These are phyloP conservation scores for Falco berigora DNA, from an alignment of 2,797 vertebrate species.

Conservation along the genomic window DNA sequence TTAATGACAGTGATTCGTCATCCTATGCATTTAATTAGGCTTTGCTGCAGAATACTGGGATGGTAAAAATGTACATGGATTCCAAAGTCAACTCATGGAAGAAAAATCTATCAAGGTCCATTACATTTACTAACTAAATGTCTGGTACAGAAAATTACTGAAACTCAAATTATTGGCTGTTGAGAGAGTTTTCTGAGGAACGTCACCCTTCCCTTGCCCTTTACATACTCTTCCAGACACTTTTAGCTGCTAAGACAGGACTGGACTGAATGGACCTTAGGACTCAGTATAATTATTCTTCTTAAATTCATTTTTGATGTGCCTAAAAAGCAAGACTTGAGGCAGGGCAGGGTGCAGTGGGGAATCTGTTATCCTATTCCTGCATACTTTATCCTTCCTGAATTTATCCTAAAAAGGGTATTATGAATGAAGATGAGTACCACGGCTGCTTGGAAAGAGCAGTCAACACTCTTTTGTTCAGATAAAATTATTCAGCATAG, in stretches of 20 bases:
- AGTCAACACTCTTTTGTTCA: background rate
- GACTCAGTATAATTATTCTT: background rate
- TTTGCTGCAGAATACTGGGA: background rate
- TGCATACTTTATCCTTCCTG: background rate
- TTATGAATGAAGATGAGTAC: background rate
- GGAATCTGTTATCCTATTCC: background rate
- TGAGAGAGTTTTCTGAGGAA: background rate
- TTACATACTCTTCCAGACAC: background rate
- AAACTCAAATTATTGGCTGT: background rate
- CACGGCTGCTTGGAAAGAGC: background rate
- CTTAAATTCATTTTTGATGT: background rate
- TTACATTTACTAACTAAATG: background rate
- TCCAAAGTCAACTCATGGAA: background rate
- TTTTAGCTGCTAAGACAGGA: background rate
- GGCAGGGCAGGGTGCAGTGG: too few species aligned
- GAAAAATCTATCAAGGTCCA: background rate
- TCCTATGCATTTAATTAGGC: background rate
- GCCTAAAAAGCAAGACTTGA: background rate
- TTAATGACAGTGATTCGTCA: background rate
- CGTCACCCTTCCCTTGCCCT: background rate
- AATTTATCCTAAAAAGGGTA: background rate
- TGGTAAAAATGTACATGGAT: background rate
- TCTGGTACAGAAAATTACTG: background rate
- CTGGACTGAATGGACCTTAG: background rate
- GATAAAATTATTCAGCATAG: background rate